phyloP scores from a whole-genome alignment of 2,888 invertebrate genomes.

The Melolontha melolontha region DNA sequence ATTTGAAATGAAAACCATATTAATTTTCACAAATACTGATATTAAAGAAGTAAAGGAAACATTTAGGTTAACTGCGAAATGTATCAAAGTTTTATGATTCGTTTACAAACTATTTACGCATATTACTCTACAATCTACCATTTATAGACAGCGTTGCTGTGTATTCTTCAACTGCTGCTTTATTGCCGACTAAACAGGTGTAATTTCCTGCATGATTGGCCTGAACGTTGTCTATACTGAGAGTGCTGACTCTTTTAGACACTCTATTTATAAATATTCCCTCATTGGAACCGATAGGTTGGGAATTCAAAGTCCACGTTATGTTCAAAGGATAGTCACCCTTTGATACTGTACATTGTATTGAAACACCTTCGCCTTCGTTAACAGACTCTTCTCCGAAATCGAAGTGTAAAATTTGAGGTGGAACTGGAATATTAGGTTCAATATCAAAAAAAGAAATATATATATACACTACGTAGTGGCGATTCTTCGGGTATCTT shows the following conservation, averaged over 20 bases:
- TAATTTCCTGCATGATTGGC: conserved; percentile 70
- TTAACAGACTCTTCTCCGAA: conserved; percentile 74
- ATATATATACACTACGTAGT: not conserved
- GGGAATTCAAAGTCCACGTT: conserved; percentile 75
- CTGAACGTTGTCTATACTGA: conserved; percentile 70
- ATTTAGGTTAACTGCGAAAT: conserved; percentile 1
- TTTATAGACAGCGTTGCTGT: conserved; percentile 66
- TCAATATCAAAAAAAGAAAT: not conserved
- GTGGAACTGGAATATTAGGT: conserved; percentile 68
- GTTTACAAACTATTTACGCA: no score
- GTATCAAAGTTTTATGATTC: no score
- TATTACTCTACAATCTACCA: conserved; percentile 61
- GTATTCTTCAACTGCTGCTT: conserved; percentile 74
- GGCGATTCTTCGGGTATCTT: not conserved
- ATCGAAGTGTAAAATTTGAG: conserved; percentile 78
- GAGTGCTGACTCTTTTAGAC: conserved; percentile 62
- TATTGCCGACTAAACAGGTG: conserved; percentile 72
- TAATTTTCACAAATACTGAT: no score
- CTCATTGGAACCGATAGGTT: conserved; percentile 56
- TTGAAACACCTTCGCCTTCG: conserved; percentile 77
- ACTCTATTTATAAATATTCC: conserved; percentile 46
- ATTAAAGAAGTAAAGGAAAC: not conserved
- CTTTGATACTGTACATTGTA: conserved; percentile 76
- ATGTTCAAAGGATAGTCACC: conserved; percentile 78
- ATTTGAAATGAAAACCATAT: no score